These are phyloP conservation scores for Coleophora flavipennella DNA, from an alignment of 2,888 invertebrate genomes.

Conservation along the genomic window DNA sequence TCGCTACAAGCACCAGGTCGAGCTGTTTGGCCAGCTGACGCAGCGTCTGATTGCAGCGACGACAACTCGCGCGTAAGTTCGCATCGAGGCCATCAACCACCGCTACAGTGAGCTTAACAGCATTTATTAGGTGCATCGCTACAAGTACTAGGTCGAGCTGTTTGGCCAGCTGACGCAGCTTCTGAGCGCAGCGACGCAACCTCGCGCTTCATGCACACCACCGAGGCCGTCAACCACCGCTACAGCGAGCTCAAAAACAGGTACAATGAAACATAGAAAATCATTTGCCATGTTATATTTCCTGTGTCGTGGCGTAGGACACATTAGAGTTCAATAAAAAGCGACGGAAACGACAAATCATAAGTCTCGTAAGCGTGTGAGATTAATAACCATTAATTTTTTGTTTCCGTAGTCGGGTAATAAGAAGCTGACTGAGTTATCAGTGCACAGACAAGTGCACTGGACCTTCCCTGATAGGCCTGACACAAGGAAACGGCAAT, in stretches of 20 bases:
- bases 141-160: conserved; percentile 78
- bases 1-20: conserved; percentile 93
- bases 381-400: too few species aligned
- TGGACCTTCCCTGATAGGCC: too few species aligned
- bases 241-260: conserved; percentile 87
- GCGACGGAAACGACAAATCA: too few species aligned
- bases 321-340: too few species aligned
- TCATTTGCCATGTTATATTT: too few species aligned
- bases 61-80: too few species aligned
- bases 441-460: too few species aligned
- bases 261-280: conserved; percentile 39
- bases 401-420: too few species aligned
- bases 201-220: conserved; percentile 88
- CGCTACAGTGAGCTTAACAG: conserved; percentile 86
- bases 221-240: conserved; percentile 75
- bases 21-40: conserved; percentile 90
- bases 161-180: conserved; percentile 94
- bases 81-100: conserved; percentile 88
- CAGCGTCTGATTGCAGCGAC: conserved; percentile 88
- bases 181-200: conserved; percentile 93
- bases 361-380: too few species aligned
- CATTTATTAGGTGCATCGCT: conserved; percentile 77
- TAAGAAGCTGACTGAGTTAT: too few species aligned
- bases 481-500: too few species aligned
- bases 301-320: not conserved